Evolutionary conservation across 92 coral and sea anemone genomes (phyloP).

Genomic region (Zoanthus gigantus): DNA sequence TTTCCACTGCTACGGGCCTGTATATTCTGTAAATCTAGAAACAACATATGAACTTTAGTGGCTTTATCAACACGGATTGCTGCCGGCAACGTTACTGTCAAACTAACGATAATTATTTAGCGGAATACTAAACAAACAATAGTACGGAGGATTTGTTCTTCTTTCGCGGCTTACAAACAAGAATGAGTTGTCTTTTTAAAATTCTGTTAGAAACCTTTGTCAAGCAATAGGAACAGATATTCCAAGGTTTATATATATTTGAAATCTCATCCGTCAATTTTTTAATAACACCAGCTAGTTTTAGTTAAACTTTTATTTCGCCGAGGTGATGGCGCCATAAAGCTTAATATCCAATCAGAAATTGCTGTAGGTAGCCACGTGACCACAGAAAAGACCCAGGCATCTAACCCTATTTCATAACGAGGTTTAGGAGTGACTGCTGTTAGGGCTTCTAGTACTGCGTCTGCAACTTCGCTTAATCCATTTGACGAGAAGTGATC

Average conservation of each 20-base stretch:
- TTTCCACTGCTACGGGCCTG: too few species aligned
- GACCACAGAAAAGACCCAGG: conserved; percentile 42
- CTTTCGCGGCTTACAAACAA: too few species aligned
- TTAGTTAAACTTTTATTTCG: neutral
- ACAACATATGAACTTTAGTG: too few species aligned
- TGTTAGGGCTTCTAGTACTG: conserved; percentile 70
- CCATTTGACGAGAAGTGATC: conserved; percentile 8
- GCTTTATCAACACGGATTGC: too few species aligned
- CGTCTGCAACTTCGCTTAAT: conserved; percentile 47
- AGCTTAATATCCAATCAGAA: conserved; percentile 31
- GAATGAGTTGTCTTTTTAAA: too few species aligned
- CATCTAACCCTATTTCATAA: conserved; percentile 73
- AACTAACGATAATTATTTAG: too few species aligned
- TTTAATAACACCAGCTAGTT: neutral
- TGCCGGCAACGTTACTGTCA: too few species aligned
- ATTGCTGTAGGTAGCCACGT: conserved; percentile 24
- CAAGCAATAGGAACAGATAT: neutral
- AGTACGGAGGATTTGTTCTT: too few species aligned
- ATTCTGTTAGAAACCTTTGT: too few species aligned
- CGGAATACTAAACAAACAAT: too few species aligned
- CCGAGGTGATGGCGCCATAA: conserved; percentile 34
- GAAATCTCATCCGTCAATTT: neutral
- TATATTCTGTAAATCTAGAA: too few species aligned
- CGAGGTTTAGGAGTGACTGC: conserved; percentile 63
- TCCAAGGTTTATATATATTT: neutral